phyloP scores from a whole-genome alignment of 2,888 invertebrate genomes.

The Leuctra nigra region DNA sequence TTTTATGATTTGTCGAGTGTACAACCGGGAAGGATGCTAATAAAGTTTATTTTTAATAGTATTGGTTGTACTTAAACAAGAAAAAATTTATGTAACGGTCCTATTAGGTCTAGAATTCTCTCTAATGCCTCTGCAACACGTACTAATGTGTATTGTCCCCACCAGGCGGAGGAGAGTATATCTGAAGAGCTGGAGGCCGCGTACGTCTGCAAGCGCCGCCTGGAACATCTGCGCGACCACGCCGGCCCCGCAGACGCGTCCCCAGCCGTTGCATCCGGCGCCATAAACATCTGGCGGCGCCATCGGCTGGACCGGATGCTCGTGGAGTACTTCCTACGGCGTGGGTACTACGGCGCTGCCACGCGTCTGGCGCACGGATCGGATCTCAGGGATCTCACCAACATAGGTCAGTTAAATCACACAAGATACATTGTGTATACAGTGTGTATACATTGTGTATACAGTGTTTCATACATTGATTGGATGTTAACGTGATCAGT shows the following conservation, averaged over 20 bases:
- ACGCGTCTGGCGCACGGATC: conserved; percentile 76
- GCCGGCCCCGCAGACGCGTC: conserved; percentile 39
- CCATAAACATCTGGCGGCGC: conserved; percentile 72
- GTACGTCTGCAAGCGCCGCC: conserved; percentile 80
- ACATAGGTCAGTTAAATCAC: conserved; percentile 67
- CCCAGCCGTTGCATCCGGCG: conserved; percentile 41
- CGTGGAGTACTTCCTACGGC: conserved; percentile 90
- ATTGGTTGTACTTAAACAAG: background rate
- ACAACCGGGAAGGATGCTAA: no score
- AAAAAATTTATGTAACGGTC: background rate
- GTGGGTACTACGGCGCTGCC: conserved; percentile 94
- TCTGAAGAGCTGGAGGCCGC: conserved; percentile 88
- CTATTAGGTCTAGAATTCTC: no score
- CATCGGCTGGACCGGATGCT: conserved; percentile 91
- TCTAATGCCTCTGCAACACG: background rate
- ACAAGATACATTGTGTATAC: no score
- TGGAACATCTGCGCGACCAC: conserved; percentile 86
- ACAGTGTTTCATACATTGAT: no score
- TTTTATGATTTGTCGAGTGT: no score
- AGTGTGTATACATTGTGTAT: no score
- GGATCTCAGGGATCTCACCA: conserved; percentile 79
- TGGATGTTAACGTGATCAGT: no score
- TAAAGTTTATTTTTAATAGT: no score
- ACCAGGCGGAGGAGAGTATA: conserved; percentile 82
- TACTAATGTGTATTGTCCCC: conserved; percentile 10